phyloP scores from a whole-genome alignment of 2,797 vertebrate species.

The Danio kyathit region DNA sequence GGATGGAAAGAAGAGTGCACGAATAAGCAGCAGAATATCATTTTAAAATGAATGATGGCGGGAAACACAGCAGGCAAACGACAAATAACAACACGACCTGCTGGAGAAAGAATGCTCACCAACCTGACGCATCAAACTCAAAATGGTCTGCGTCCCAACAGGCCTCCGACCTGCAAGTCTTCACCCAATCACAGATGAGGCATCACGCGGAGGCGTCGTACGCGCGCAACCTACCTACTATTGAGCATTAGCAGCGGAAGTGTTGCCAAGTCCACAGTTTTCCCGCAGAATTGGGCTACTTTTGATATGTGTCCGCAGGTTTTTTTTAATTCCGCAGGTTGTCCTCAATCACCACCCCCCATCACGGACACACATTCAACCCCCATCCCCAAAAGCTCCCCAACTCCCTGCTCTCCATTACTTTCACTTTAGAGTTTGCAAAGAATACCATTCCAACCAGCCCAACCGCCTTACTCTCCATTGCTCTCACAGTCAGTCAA shows the following conservation, averaged over 20 bases:
- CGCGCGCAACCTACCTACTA: constrained; percentile 20
- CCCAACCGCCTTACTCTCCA: no score
- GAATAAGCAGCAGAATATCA: constrained; percentile 90
- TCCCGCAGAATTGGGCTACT: no score
- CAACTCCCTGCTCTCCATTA: no score
- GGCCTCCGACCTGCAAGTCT: constrained; percentile 69
- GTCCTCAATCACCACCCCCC: no score
- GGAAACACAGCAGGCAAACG: constrained; percentile 94
- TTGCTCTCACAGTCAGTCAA: no score
- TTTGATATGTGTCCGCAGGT: no score
- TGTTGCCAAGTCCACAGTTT: no score
- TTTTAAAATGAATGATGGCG: constrained; percentile 93
- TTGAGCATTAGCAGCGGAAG: not conserved
- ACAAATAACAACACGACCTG: constrained; percentile 87
- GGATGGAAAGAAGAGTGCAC: constrained; percentile 22
- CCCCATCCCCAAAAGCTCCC: no score
- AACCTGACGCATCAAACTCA: constrained; percentile 96
- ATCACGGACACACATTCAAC: no score
- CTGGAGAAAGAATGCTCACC: constrained; percentile 92
- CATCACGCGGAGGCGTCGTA: constrained; percentile 42
- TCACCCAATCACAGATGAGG: constrained; percentile 59
- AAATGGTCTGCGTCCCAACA: constrained; percentile 86
- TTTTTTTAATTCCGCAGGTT: no score
- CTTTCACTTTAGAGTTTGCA: no score
- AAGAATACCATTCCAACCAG: no score